Conservation (phyloP, 2,113 vertebrate genomes). For the Lepus timidus region DNA sequence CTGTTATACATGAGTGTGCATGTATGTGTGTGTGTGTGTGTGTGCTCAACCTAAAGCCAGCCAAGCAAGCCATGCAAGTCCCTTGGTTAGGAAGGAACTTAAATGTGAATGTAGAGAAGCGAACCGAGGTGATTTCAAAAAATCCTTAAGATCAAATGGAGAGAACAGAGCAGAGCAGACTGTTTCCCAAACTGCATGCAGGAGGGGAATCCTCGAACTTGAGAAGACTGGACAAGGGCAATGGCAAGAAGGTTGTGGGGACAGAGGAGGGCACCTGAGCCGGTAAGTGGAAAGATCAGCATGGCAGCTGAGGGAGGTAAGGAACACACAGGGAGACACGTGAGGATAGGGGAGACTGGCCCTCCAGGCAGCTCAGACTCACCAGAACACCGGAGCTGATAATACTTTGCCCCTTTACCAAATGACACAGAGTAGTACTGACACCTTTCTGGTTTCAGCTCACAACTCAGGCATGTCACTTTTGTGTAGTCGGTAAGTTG, state of each 20-base stretch:
- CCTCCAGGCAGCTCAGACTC: conserved; percentile 83
- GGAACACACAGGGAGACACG: background rate
- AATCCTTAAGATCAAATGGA: background rate
- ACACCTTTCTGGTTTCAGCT: conserved; percentile 91
- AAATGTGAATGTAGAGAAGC: background rate
- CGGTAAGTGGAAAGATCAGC: background rate
- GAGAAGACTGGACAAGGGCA: background rate
- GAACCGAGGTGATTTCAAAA: background rate
- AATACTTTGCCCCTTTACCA: conserved; percentile 92
- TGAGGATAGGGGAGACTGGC: background rate
- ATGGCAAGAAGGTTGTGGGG: background rate
- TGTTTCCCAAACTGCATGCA: background rate
- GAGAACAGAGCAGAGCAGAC: background rate
- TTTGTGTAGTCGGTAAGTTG: conserved; percentile 81
- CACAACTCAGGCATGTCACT: conserved; percentile 93
- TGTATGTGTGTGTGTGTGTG: background rate
- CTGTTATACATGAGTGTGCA: background rate
- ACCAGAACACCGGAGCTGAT: conserved; percentile 95
- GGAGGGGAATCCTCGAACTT: background rate
- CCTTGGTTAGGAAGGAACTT: background rate
- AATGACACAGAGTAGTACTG: conserved; percentile 95
- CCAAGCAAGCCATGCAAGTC: background rate
- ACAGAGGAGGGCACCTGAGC: background rate
- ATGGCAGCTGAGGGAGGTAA: accelerated
- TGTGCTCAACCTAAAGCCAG: background rate